phyloP scores from a whole-genome alignment of 2,113 vertebrate species.

The Lepidothrix coronata region DNA sequence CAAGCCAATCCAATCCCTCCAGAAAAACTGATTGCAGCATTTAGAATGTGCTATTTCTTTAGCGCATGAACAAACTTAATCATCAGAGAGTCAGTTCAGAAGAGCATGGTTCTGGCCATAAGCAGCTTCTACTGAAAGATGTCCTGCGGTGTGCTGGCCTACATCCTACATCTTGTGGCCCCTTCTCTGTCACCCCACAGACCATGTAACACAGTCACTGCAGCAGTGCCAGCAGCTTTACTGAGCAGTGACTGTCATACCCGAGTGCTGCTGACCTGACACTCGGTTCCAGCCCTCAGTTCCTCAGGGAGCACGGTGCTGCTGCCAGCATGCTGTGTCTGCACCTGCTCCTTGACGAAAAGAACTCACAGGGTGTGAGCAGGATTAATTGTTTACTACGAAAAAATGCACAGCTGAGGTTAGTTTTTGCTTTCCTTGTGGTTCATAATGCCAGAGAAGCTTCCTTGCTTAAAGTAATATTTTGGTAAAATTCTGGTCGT shows the following conservation, averaged over 20 bases:
- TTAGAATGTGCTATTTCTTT: not conserved
- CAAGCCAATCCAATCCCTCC: not conserved
- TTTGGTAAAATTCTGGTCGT: not conserved
- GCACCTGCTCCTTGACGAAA: not conserved
- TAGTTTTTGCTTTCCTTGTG: not conserved
- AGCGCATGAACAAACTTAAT: not conserved
- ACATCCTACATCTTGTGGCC: fast-evolving
- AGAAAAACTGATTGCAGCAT: not conserved
- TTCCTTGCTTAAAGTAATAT: not conserved
- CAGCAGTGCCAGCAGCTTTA: not conserved
- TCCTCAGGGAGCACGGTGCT: fast-evolving
- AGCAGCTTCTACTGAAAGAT: not conserved
- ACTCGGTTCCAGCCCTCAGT: fast-evolving
- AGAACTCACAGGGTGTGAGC: not conserved
- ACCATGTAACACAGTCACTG: fast-evolving
- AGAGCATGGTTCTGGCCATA: not conserved
- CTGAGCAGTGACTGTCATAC: not conserved
- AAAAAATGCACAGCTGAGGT: not conserved
- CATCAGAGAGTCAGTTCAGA: not conserved
- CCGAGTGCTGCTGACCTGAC: not conserved
- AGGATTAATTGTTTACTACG: not conserved
- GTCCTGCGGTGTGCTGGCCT: not conserved
- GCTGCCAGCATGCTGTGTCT: not conserved
- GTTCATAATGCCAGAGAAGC: not conserved
- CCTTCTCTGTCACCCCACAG: not conserved